phyloP scores from a whole-genome alignment of 2,113 vertebrate species.

The Ageneiosus marmoratus region DNA sequence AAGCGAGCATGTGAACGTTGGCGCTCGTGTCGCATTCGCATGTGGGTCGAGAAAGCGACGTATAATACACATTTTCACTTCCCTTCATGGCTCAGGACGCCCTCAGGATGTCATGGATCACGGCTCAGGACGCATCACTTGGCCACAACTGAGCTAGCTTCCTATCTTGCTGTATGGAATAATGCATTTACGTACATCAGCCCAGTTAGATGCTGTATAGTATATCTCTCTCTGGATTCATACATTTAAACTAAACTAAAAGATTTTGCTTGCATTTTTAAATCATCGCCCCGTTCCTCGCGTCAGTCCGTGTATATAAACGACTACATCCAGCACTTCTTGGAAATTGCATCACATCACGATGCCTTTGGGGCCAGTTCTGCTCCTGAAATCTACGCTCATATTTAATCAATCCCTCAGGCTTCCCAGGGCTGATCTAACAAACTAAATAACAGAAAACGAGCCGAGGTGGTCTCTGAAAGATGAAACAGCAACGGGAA shows the following conservation, averaged over 20 bases:
- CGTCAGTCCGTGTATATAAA: neutral
- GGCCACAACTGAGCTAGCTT: too few species aligned
- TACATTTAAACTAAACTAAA: too few species aligned
- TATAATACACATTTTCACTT: too few species aligned
- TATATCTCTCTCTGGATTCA: too few species aligned
- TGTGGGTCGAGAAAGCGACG: too few species aligned
- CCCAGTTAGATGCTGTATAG: neutral
- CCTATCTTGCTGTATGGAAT: too few species aligned
- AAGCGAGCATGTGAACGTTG: too few species aligned
- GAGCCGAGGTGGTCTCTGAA: neutral
- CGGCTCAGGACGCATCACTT: too few species aligned
- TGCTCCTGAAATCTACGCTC: neutral
- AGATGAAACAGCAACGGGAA: neutral
- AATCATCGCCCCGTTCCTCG: neutral
- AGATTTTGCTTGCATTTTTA: neutral
- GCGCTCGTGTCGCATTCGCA: too few species aligned
- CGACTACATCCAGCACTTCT: neutral
- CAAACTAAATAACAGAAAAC: neutral
- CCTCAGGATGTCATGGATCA: too few species aligned
- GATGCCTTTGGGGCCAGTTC: neutral
- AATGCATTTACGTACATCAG: neutral
- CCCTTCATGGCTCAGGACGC: too few species aligned
- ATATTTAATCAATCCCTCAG: neutral
- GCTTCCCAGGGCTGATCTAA: neutral
- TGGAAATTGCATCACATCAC: constrained; percentile 17